Base-by-base conservation (phyloP, 2,113 vertebrate species). In the Aleadryas rufinucha region DNA sequence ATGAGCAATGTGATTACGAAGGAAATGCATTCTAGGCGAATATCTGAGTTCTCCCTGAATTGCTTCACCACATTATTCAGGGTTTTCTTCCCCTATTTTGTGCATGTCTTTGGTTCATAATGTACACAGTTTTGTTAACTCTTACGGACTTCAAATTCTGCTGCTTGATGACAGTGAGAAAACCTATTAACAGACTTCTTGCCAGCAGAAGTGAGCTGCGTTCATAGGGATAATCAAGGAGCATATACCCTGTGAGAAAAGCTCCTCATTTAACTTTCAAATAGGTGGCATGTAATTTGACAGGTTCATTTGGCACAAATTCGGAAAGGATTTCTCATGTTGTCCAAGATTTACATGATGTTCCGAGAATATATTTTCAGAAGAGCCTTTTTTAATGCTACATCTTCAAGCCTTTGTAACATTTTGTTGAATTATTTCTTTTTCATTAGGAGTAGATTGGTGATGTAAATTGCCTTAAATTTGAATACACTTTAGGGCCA, bases 201-300 rank as follows among this genome's bases (percentile, higher is more conserved):
- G n/a, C 42, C 87, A 85, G 41, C n/a, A 86, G 54, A 72, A 96
- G 37, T 1, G 18, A 90, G 20, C n/a, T 72, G 14, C 39, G 54
- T 86, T 88, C 35, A 13, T 26, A 63, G 14, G 35, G 49, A 50
- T 75, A 75, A 84, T 89, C 84, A 84, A 64, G 52, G 56, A 92
- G 23, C 30, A 33, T 52, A 84, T 47, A 77, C 42, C 39, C 42
- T 42, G 13, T 49, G 81, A 61, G 72, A 87, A 91, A 64, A 82
- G 2, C 7, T 60, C 74, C 76, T 89, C 57, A 87, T 95, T 95
- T 96, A 89, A 94, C 80, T 91, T 96, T 91, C 61, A 94, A 26
- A 87, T 89, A 76, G 47, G 45, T 74, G 21, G 2, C 20, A 76
- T 27, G 26, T 65, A n/a, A 49, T 91, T 82, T 96, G 61, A 87